Evolutionary conservation across 1,140 invertebrate genomes (phyloP).

Genomic region (Anthonomus grandis): DNA sequence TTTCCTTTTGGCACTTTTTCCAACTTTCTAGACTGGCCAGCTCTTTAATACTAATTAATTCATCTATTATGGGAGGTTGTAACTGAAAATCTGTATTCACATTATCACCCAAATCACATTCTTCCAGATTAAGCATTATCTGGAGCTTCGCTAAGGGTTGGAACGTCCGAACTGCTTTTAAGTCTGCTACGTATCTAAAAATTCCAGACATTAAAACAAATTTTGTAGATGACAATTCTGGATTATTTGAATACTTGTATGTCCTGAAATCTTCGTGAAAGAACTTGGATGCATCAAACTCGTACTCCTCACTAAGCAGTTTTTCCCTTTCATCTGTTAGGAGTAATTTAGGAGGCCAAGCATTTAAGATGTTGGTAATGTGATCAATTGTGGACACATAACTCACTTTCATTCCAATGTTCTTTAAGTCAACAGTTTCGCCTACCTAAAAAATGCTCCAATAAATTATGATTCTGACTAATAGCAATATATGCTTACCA

Average conservation of each 20-base stretch:
- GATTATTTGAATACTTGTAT: constrained; percentile 1
- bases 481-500: not conserved
- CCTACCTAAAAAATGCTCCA: constrained; percentile 20
- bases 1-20: constrained; percentile 53
- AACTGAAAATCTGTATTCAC: constrained; percentile 42
- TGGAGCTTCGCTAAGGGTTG: constrained; percentile 20
- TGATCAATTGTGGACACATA: constrained; percentile 49
- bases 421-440: constrained; percentile 45
- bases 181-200: constrained; percentile 14
- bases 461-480: not conserved
- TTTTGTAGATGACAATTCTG: not conserved
- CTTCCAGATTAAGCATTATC: constrained; percentile 23
- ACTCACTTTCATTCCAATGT: constrained; percentile 49
- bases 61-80: constrained; percentile 51
- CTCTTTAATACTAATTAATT: constrained; percentile 52
- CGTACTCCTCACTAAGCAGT: constrained; percentile 23
- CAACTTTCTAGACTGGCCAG: constrained; percentile 54
- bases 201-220: not conserved
- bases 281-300: constrained; percentile 21
- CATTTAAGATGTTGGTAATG: constrained; percentile 46
- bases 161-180: constrained; percentile 10
- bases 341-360: constrained; percentile 49
- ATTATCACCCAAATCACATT: constrained; percentile 37
- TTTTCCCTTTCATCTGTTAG: constrained; percentile 43
- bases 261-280: constrained; percentile 4